These are phyloP conservation scores for Melinaea menophilus DNA, from an alignment of 2,888 invertebrate species.

Conservation along the genomic window DNA sequence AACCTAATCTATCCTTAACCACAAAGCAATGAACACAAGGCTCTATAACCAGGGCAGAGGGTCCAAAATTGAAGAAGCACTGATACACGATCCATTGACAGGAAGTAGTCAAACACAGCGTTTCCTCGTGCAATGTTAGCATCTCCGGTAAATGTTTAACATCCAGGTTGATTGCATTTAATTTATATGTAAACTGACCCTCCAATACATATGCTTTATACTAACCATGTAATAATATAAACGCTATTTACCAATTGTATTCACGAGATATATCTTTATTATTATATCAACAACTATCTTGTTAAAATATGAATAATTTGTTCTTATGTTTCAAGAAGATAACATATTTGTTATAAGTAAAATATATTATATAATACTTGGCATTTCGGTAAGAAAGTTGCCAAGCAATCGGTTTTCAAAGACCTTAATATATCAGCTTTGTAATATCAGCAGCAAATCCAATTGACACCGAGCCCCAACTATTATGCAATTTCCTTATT, in stretches of 20 bases:
- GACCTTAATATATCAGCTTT: constrained; percentile 5
- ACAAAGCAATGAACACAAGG: background rate
- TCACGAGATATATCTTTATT: too few relatives aligned
- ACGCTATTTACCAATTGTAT: too few relatives aligned
- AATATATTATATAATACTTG: too few relatives aligned
- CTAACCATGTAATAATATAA: background rate
- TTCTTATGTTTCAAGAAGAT: too few relatives aligned
- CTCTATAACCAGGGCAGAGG: background rate
- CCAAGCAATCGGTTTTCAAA: background rate
- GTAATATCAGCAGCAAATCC: constrained; percentile 11
- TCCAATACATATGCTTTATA: background rate
- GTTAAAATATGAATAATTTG: too few relatives aligned
- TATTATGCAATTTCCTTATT: constrained; percentile 16
- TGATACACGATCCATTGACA: constrained; percentile 28
- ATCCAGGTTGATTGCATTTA: constrained; percentile 5
- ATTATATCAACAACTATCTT: too few relatives aligned
- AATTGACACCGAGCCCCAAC: constrained; percentile 15
- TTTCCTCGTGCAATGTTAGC: constrained; percentile 37
- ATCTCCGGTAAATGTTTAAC: constrained; percentile 28
- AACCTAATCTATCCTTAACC: background rate
- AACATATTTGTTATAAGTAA: too few relatives aligned
- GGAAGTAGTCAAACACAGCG: constrained; percentile 32
- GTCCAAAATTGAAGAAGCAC: background rate
- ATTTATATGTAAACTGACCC: background rate
- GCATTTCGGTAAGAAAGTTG: too few relatives aligned